These are phyloP conservation scores for Acleris sparsana DNA, from an alignment of 2,888 invertebrate species.

Conservation along the genomic window DNA sequence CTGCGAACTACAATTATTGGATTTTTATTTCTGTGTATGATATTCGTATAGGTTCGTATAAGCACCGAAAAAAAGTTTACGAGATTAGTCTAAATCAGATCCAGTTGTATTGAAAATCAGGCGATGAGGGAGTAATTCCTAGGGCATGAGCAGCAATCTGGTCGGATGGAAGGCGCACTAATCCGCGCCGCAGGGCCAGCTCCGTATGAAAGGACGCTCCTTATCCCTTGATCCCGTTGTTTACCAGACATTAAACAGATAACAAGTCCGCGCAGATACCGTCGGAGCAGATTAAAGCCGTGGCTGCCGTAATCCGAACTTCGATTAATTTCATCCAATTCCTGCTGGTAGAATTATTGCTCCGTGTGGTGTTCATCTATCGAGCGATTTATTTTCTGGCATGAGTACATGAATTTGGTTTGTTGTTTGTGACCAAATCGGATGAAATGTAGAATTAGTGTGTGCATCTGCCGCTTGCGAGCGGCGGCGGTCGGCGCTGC, in stretches of 20 bases:
- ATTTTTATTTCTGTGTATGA: too few species aligned
- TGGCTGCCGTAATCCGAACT: slow-evolving; percentile 77
- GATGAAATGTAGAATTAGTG: not conserved
- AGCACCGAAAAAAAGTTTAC: too few species aligned
- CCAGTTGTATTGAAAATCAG: slow-evolving; percentile 40
- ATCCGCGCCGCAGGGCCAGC: slow-evolving; percentile 80
- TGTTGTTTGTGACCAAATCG: not conserved
- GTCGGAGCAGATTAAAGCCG: slow-evolving; percentile 78
- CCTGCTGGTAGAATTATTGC: slow-evolving; percentile 56
- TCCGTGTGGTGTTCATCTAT: slow-evolving; percentile 24
- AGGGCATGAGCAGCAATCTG: slow-evolving; percentile 72
- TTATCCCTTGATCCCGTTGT: slow-evolving; percentile 84
- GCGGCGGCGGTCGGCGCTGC: slow-evolving; percentile 12
- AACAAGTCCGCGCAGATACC: slow-evolving; percentile 82
- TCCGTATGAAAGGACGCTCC: slow-evolving; percentile 79
- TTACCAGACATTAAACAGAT: slow-evolving; percentile 85
- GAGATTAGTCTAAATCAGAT: not conserved
- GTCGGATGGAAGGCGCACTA: slow-evolving; percentile 65
- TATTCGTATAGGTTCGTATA: too few species aligned
- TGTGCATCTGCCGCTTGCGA: not conserved
- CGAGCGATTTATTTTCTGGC: not conserved
- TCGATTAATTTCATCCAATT: slow-evolving; percentile 83
- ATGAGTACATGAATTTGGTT: not conserved
- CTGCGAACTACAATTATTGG: too few species aligned
- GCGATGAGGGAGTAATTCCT: slow-evolving; percentile 47